Base-by-base conservation (phyloP, 1,140 invertebrate genomes). In the Asobara japonica region DNA sequence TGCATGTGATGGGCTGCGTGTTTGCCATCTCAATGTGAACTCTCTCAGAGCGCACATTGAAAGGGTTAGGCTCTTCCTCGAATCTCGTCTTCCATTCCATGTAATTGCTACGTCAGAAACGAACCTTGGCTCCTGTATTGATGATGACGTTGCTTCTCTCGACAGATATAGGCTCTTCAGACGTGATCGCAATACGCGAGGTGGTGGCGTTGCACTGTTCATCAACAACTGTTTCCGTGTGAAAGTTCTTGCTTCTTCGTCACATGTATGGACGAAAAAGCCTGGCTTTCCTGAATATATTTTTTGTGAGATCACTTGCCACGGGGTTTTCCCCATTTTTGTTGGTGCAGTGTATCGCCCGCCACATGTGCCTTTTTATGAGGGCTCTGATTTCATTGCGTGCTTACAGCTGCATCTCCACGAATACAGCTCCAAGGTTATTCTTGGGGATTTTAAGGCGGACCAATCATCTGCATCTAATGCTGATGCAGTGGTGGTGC, bases 61-160 rank as follows among this genome's bases (percentile, higher is more conserved):
- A n/a, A 4, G 36, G 3, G 36, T 51, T 5, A 4, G 3, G 18
- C 10, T 3, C 4, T 51, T 25, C 22, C 10, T 51, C 8, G 20
- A 3, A 3, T 25, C 45, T 51, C 20, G 11, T 11, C 20, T 3
- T 5, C 16, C 4, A 20, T 20, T 20, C 16, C 45, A 10, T 45
- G n/a, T 10, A 5, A n/a, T n/a, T 3, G 41, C 16, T 10, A 16
- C 3, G 8, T 45, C 16, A 8, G 48, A 56, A 11, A 56, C 16
- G 0, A 22, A 25, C 4, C 48, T 56, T 7, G 13, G 18, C 7
- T 20, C 48, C 20, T 5, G 3, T 6, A 25, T 64, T 29, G 22
- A 1, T 64, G 31, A 22, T 27, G 13, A 22, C 76, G 83, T 41
- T 30, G 11, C 11, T 11, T 72, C 69, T 0, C 76, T 74, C 7